Percentiles rank a stretch among this genome's conserved stretches.
Evolutionary conservation across 2,888 invertebrate species (phyloP).

Genomic region (Caenorhabditis uteleia): DNA sequence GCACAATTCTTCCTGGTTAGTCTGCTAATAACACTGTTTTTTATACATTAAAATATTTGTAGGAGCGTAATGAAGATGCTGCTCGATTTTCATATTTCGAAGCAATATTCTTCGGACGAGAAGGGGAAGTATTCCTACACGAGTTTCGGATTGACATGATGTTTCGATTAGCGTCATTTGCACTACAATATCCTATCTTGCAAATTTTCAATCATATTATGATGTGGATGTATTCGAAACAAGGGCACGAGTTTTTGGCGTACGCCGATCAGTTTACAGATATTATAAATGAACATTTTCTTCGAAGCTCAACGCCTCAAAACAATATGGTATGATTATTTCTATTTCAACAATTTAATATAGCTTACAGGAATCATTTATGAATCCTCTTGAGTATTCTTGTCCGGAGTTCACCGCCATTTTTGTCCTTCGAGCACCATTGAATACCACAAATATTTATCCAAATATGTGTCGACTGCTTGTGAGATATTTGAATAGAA

Average conservation of each 20-base stretch:
- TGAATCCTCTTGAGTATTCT: conserved; percentile 29
- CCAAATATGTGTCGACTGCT: conserved; percentile 11
- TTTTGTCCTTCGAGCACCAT: conserved; percentile 42
- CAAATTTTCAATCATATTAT: conserved; percentile 38
- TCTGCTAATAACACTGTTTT: too few relatives aligned
- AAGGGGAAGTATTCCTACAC: conserved; percentile 41
- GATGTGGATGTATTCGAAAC: conserved; percentile 36
- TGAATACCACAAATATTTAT: conserved; percentile 13
- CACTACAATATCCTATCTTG: conserved; percentile 44
- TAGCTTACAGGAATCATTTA: conserved; percentile 7
- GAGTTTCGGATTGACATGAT: conserved; percentile 35
- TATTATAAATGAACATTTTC: conserved; percentile 45
- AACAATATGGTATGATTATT: conserved; percentile 15
- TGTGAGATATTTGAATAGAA: conserved; percentile 10
- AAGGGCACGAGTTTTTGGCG: background rate
- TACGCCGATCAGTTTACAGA: conserved; percentile 40
- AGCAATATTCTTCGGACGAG: conserved; percentile 48
- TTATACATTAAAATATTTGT: background rate
- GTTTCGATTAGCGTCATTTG: conserved; percentile 34
- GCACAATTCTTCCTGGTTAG: conserved; percentile 43
- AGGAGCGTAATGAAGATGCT: conserved; percentile 45
- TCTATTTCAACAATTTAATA: background rate
- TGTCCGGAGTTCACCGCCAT: conserved; percentile 46
- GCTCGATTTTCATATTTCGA: conserved; percentile 44
- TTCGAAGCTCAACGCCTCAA: conserved; percentile 8